These are phyloP conservation scores for Melinaea marsaeus DNA, from an alignment of 2,888 invertebrate genomes.

Conservation along the genomic window DNA sequence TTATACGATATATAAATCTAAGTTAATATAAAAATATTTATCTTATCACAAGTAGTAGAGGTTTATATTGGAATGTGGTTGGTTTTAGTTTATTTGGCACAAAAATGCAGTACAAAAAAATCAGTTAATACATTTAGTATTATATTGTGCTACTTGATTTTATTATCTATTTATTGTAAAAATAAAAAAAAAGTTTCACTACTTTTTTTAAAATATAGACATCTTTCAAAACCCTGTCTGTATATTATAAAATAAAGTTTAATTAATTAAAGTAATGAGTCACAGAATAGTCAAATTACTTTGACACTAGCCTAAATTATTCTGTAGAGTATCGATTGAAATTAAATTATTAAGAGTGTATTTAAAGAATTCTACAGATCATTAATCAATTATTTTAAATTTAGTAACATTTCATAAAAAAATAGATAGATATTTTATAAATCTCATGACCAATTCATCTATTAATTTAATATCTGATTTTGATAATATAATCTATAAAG, in stretches of 20 bases:
- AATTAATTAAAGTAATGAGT: background rate
- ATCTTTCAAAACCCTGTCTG: background rate
- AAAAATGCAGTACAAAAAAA: background rate
- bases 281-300: background rate
- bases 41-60: constrained; percentile 35
- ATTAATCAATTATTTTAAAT: background rate
- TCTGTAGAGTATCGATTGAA: background rate
- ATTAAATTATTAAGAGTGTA: background rate
- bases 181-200: background rate
- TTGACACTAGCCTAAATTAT: background rate
- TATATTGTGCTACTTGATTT: no score
- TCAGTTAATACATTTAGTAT: no score
- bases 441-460: no score
- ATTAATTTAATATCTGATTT: no score
- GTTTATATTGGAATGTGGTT: constrained; percentile 27
- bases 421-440: background rate
- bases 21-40: constrained; percentile 31
- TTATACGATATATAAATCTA: constrained; percentile 18
- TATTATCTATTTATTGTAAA: no score
- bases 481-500: no score
- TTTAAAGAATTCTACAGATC: background rate
- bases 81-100: constrained; percentile 1
- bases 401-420: background rate
- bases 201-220: background rate
- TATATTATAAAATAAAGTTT: background rate